Evolutionary conservation across 2,113 vertebrate genomes (phyloP).

Genomic region (Macquaria australasica): DNA sequence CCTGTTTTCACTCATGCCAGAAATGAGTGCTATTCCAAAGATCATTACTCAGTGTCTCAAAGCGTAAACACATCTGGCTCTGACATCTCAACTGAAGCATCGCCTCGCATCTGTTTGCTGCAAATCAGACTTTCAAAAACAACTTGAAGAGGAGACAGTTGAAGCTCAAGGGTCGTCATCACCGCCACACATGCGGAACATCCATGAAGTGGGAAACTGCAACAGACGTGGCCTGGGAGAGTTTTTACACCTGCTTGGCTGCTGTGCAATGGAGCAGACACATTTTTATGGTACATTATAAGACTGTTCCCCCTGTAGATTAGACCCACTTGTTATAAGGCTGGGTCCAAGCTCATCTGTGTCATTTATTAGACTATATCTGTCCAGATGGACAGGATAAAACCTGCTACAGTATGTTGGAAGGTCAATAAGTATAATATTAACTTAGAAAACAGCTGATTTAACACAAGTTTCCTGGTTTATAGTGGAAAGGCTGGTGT

Average conservation of each 20-base stretch:
- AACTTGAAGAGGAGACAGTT: constrained; percentile 43
- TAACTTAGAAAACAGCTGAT: constrained; percentile 25
- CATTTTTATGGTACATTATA: constrained; percentile 51
- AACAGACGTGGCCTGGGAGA: constrained; percentile 36
- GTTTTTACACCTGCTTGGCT: constrained; percentile 63
- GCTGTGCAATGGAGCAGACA: constrained; percentile 39
- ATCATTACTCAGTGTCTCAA: constrained; percentile 27
- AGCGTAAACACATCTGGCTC: constrained; percentile 68
- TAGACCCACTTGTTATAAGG: constrained; percentile 13
- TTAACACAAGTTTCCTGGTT: constrained; percentile 6
- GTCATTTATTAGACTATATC: constrained; percentile 45
- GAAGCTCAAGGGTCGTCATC: constrained; percentile 53
- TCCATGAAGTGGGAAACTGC: constrained; percentile 30
- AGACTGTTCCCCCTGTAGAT: constrained; percentile 25
- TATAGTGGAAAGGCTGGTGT: constrained; percentile 1
- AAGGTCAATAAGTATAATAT: constrained; percentile 27
- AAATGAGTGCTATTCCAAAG: constrained; percentile 27
- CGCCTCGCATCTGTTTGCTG: constrained; percentile 55
- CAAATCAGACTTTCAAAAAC: constrained; percentile 59
- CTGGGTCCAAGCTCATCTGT: constrained; percentile 15
- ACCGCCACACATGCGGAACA: constrained; percentile 59
- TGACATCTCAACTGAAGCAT: constrained; percentile 49
- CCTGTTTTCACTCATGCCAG: constrained; percentile 24
- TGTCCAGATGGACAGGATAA: constrained; percentile 27
- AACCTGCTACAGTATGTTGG: constrained; percentile 10